A percentile compares a stretch with the other conserved stretches of the same genome.
Conservation (phyloP, 2,888 invertebrate species). For the Melinopterus prodromus region DNA sequence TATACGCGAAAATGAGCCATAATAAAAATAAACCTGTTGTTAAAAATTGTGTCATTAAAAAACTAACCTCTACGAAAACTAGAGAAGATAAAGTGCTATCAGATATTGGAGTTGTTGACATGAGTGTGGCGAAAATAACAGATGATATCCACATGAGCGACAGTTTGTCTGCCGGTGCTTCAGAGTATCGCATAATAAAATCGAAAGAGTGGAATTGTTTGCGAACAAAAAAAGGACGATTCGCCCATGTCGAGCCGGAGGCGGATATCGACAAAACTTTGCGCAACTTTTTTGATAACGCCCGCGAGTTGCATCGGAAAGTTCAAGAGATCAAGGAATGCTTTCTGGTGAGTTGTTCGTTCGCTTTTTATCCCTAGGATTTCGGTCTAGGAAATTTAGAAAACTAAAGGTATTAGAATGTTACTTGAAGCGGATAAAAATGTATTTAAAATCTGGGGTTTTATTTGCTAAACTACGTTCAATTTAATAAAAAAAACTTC, state of each 20-base stretch:
- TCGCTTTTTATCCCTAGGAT: too few species aligned
- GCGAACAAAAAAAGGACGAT: background rate
- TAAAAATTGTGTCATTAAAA: too few species aligned
- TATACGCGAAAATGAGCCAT: constrained; percentile 55
- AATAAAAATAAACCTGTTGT: constrained; percentile 39
- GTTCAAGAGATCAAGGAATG: constrained; percentile 44
- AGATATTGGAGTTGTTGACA: background rate
- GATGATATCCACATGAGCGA: background rate
- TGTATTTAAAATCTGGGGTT: too few species aligned
- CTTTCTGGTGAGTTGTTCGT: constrained; percentile 35
- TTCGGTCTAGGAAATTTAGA: too few species aligned
- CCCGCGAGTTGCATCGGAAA: constrained; percentile 48
- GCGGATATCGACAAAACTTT: constrained; percentile 41
- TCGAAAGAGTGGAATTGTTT: constrained; percentile 28
- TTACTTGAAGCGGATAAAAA: too few species aligned
- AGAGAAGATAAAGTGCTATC: background rate
- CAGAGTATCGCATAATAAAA: background rate
- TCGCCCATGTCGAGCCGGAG: constrained; percentile 8
- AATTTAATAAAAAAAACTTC: too few species aligned
- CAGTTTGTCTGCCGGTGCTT: background rate
- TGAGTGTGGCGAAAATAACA: background rate
- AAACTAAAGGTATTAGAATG: too few species aligned
- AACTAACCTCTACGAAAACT: background rate
- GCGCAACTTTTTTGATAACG: constrained; percentile 48
- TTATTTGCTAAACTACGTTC: too few species aligned